A percentile compares a stretch with the other conserved stretches of the same genome.
These are phyloP conservation scores for Gastrophysa polygoni DNA, from an alignment of 2,888 invertebrate species.

Conservation along the genomic window DNA sequence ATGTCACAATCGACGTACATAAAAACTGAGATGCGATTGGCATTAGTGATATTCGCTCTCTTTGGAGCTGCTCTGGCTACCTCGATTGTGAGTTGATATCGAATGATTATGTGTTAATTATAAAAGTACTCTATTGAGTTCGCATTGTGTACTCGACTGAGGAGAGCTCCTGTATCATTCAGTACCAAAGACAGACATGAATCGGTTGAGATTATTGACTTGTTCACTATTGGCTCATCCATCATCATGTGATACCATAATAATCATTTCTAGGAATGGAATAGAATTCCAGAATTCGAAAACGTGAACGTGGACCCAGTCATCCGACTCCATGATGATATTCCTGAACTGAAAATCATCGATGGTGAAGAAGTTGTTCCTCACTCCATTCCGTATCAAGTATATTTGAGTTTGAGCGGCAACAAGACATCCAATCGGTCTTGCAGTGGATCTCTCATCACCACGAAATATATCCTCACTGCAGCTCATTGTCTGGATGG, in stretches of 20 bases:
- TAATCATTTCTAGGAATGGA: not conserved
- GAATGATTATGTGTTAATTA: too few species aligned
- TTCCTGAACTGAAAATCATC: constrained; percentile 24
- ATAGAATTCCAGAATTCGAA: constrained; percentile 5
- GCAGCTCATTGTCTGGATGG: constrained; percentile 34
- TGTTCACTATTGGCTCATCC: too few species aligned
- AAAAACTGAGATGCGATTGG: not conserved
- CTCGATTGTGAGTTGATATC: constrained; percentile 14
- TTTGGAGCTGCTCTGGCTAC: constrained; percentile 15
- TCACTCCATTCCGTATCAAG: constrained; percentile 35
- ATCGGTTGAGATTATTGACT: too few species aligned
- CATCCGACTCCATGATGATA: not conserved
- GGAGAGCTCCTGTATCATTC: too few species aligned
- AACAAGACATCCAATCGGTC: constrained; percentile 16
- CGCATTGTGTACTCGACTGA: too few species aligned
- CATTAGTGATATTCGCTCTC: constrained; percentile 3
- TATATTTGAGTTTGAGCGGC: constrained; percentile 14
- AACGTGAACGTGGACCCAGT: constrained; percentile 5
- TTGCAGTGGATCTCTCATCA: constrained; percentile 36
- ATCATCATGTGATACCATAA: too few species aligned
- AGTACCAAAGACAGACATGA: too few species aligned
- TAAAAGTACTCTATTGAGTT: too few species aligned
- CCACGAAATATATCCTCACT: constrained; percentile 29
- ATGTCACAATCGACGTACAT: too few species aligned
- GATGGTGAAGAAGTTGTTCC: constrained; percentile 33